phyloP scores from a whole-genome alignment of 2,113 vertebrate genomes.

The Pithys albifrons region DNA sequence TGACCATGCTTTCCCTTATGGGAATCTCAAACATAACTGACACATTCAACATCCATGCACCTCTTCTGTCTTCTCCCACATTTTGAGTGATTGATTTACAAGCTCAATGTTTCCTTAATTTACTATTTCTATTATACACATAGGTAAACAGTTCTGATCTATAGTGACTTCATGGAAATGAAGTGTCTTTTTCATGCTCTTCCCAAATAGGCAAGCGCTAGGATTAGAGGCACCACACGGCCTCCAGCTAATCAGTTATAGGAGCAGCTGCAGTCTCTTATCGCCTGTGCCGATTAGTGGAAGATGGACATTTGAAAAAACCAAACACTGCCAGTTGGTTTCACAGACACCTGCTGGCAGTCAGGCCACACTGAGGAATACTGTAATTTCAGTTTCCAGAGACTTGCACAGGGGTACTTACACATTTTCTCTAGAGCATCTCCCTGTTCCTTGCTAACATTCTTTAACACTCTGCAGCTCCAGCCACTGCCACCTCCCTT shows the following conservation, averaged over 20 bases:
- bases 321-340: not conserved
- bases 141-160: not conserved
- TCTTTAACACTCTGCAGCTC: not conserved
- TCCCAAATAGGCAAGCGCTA: not conserved
- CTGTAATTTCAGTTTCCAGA: not conserved
- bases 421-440: not conserved
- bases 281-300: rapidly evolving
- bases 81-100: not conserved
- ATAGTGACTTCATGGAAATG: not conserved
- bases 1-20: not conserved
- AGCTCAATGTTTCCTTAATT: not conserved
- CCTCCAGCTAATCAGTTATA: not conserved
- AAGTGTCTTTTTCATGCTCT: not conserved
- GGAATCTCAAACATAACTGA: not conserved
- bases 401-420: not conserved
- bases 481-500: not conserved
- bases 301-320: not conserved
- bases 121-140: not conserved
- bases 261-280: not conserved
- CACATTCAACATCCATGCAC: not conserved
- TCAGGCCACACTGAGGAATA: not conserved
- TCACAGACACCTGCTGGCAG: not conserved
- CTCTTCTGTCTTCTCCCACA: not conserved
- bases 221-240: not conserved
- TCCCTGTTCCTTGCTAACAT: not conserved